A percentile compares a stretch with the other conserved stretches of the same genome.
These are phyloP conservation scores for Branchellion lobata DNA, from an alignment of 2,888 invertebrate species.

Conservation along the genomic window DNA sequence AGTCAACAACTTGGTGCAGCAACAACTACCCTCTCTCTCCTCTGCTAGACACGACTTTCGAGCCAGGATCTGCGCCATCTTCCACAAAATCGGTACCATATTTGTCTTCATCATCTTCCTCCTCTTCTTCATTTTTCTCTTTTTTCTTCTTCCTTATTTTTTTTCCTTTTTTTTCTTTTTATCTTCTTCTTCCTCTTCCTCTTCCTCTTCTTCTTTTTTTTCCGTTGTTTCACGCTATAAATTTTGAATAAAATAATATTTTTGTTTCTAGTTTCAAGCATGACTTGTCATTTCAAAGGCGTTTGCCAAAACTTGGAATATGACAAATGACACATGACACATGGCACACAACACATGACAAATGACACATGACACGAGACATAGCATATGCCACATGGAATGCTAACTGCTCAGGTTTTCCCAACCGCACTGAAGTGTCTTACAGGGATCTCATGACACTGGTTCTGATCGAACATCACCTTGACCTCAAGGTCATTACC, in stretches of 20 bases:
- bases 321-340: neutral
- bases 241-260: too few species aligned
- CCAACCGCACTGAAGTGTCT: slow-evolving; percentile 59
- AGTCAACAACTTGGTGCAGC: neutral
- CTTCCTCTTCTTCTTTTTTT: neutral
- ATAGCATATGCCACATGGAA: too few species aligned
- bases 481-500: slow-evolving; percentile 61
- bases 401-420: too few species aligned
- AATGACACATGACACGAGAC: too few species aligned
- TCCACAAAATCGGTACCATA: slow-evolving; percentile 56
- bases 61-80: slow-evolving; percentile 62
- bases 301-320: too few species aligned
- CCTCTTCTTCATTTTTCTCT: neutral
- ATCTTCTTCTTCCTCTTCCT: neutral
- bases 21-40: neutral
- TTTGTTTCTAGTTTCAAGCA: too few species aligned
- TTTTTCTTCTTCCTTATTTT: neutral
- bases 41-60: slow-evolving; percentile 56
- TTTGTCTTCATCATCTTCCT: neutral
- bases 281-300: too few species aligned
- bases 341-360: too few species aligned
- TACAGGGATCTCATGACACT: slow-evolving; percentile 62
- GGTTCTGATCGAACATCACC: slow-evolving; percentile 61
- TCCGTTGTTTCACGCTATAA: neutral
- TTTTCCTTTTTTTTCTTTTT: too few species aligned